Base-by-base conservation (phyloP, 2,113 vertebrate genomes). In the Phalacrocorax brasilianus region DNA sequence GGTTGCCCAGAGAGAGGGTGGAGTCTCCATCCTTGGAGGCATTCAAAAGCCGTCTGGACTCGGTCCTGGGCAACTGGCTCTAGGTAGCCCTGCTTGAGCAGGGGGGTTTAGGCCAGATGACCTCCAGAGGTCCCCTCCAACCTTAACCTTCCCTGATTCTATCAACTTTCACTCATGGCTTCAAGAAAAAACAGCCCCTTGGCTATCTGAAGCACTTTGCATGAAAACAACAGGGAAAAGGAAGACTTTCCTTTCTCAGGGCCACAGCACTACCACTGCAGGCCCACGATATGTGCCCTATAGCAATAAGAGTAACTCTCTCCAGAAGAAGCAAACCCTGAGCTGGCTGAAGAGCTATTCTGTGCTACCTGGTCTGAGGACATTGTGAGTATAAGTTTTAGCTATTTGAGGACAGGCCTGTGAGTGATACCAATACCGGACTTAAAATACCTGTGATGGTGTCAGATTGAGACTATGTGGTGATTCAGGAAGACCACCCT, bases 21-120 rank as follows among this genome's bases (percentile, higher is more conserved):
- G 38, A 35, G 19, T 82, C 45, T 44, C 27, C 40, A 17, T 45
- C 42, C 52, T 35, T 80, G 21, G 30, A 74, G 49, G 38, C 47
- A 59, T 0, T 65, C 10, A 6, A 11, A 79, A 88, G 12, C 27
- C 7, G 0, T 27, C 42, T n/a, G 9, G 56, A 14, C 3, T 5
- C 0, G 0, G 22, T 53, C 17, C n/a, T 56, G 20, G 14, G 33
- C 44, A 74, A 0, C 33, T 42, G 55, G 10, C 22, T 73, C 1
- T 65, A 17, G 6, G 21, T 65, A 52, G n/a, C 12, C 24, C 30
- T 52, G 30, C 28, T 66, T 47, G 50, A 92, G 74, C 14, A 38
- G 50, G 20, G 8, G 13, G 15, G 9, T 23, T 77, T 77, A 33
- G 45, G 73, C 35, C 22, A 56, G 18, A 35, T 26, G 62, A 30